Conservation (phyloP, 2,888 invertebrate species). For the Axea sp. region DNA sequence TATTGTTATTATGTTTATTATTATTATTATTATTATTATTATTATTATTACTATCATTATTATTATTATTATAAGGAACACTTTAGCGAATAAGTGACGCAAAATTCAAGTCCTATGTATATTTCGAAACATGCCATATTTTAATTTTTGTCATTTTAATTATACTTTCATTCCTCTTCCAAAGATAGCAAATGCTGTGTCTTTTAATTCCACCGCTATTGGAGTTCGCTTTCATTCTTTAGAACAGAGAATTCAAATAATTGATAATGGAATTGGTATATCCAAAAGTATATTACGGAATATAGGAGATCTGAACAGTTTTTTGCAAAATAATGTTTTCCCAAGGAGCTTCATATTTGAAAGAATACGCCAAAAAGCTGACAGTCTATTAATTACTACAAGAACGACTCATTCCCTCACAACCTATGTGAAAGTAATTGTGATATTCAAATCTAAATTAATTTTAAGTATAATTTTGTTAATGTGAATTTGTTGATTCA, state of each 20-base stretch:
- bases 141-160: too few species aligned
- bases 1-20: too few species aligned
- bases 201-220: conserved; percentile 86
- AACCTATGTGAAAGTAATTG: conserved; percentile 82
- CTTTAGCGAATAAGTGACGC: too few species aligned
- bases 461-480: too few species aligned
- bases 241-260: conserved; percentile 84
- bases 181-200: conserved; percentile 29
- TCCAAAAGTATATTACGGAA: conserved; percentile 80
- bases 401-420: conserved; percentile 78
- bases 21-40: too few species aligned
- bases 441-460: too few species aligned
- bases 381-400: conserved; percentile 83
- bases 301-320: conserved; percentile 81
- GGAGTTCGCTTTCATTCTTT: conserved; percentile 84
- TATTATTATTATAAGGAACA: too few species aligned
- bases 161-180: too few species aligned
- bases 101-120: too few species aligned
- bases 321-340: not conserved
- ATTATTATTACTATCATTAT: too few species aligned
- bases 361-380: conserved; percentile 81
- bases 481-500: too few species aligned
- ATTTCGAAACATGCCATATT: too few species aligned
- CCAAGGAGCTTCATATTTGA: conserved; percentile 40
- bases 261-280: conserved; percentile 89